Percentiles rank a stretch among this genome's conserved stretches.
Conservation (phyloP, 30 jellyfish, hydroid and myxozoan species). For the Hydractinia echinata region DNA sequence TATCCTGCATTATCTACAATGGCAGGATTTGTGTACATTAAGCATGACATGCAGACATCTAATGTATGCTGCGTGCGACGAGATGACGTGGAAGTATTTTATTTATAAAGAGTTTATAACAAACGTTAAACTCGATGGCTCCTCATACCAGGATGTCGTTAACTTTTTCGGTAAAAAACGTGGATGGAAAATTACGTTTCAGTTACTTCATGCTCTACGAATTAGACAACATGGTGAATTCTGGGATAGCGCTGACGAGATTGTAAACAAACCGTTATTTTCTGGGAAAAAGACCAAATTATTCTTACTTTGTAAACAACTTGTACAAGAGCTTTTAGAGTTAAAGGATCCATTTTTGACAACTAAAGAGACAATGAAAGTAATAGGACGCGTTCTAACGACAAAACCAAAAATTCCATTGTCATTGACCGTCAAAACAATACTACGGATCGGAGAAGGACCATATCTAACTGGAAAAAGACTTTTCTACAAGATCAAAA, state of each 20-base stretch:
- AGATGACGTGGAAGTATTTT: not conserved
- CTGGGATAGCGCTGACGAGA: not conserved
- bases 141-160: not conserved
- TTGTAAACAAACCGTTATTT: not conserved
- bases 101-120: not conserved
- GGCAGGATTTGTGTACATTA: not conserved
- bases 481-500: not conserved
- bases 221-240: not conserved
- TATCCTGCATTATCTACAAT: not conserved
- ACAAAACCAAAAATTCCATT: conserved; percentile 10
- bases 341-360: not conserved
- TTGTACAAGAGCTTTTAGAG: not conserved
- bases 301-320: not conserved
- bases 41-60: not conserved
- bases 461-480: not conserved
- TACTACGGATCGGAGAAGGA: conserved; percentile 7
- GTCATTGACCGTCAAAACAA: not conserved
- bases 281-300: not conserved
- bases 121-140: not conserved
- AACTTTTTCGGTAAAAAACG: not conserved
- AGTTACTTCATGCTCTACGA: not conserved
- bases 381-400: not conserved
- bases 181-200: conserved; percentile 3
- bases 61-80: not conserved
- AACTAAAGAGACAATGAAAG: not conserved